phyloP scores from a whole-genome alignment of 2,113 vertebrate species.

The Corythornis madagascariensis region DNA sequence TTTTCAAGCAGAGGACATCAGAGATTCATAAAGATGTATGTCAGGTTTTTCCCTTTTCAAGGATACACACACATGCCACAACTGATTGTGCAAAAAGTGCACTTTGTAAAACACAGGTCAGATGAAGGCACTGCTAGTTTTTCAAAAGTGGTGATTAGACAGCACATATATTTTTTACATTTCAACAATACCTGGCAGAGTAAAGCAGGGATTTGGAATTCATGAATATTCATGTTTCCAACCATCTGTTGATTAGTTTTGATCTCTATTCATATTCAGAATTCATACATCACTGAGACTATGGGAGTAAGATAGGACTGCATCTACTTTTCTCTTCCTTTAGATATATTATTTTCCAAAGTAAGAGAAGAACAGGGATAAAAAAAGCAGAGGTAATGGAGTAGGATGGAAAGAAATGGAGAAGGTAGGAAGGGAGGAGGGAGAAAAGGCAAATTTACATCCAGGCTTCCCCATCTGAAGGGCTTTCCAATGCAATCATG shows the following conservation, averaged over 20 bases:
- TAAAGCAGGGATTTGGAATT: slow-evolving; percentile 3
- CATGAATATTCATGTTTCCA: slow-evolving; percentile 34
- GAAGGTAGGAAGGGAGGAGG: neutral
- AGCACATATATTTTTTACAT: neutral
- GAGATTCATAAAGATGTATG: neutral
- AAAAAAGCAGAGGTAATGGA: neutral
- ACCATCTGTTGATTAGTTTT: slow-evolving; percentile 50
- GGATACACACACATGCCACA: rapidly evolving
- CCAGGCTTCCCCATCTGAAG: neutral
- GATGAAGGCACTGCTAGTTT: neutral
- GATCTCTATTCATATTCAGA: neutral
- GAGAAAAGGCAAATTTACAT: neutral
- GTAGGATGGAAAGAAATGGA: neutral
- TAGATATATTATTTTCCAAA: neutral
- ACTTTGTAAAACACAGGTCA: neutral
- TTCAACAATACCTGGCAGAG: slow-evolving; percentile 1
- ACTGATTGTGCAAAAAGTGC: neutral
- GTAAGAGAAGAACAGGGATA: neutral
- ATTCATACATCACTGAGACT: neutral
- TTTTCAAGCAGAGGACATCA: neutral
- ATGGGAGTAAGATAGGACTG: neutral
- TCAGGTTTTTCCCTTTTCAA: neutral
- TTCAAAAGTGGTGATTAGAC: neutral
- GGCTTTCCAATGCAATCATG: neutral
- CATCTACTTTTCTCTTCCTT: neutral